phyloP scores from a whole-genome alignment of 2,888 invertebrate genomes.

The Parascotia fuliginaria region DNA sequence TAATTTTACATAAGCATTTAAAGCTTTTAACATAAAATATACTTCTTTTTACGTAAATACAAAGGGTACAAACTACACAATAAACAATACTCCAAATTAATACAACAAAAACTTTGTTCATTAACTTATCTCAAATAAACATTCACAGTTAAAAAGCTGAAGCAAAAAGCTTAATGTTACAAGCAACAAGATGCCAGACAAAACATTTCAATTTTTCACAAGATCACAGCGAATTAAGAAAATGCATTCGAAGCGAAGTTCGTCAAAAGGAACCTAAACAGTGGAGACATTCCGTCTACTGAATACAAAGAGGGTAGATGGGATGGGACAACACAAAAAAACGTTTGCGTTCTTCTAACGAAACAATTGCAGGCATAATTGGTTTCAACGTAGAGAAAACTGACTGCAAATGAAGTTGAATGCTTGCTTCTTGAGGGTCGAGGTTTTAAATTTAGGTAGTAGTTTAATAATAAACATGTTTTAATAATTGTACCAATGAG shows the following conservation, averaged over 20 bases:
- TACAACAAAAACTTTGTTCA: slow-evolving; percentile 6
- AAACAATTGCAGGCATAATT: slow-evolving; percentile 84
- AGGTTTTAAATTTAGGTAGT: background rate
- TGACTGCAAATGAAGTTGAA: slow-evolving; percentile 75
- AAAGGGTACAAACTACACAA: background rate
- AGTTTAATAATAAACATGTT: too few species aligned
- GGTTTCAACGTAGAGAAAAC: slow-evolving; percentile 79
- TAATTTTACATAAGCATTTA: background rate
- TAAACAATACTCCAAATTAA: background rate
- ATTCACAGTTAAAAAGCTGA: slow-evolving; percentile 14
- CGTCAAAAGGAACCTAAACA: slow-evolving; percentile 83
- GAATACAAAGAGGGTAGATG: slow-evolving; percentile 73
- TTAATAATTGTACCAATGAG: too few species aligned
- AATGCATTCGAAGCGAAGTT: slow-evolving; percentile 65
- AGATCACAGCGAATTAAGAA: slow-evolving; percentile 55
- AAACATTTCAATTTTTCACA: slow-evolving; percentile 37
- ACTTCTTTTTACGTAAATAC: background rate
- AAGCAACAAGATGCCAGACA: slow-evolving; percentile 25
- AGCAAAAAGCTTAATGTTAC: slow-evolving; percentile 16
- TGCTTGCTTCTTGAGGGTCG: slow-evolving; percentile 31
- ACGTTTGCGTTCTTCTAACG: slow-evolving; percentile 80
- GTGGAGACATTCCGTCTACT: slow-evolving; percentile 64
- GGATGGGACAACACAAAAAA: slow-evolving; percentile 59
- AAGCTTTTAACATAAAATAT: background rate
- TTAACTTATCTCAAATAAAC: slow-evolving; percentile 9